Base-by-base conservation (phyloP, 2,113 vertebrate species). In the Barbus barbus region DNA sequence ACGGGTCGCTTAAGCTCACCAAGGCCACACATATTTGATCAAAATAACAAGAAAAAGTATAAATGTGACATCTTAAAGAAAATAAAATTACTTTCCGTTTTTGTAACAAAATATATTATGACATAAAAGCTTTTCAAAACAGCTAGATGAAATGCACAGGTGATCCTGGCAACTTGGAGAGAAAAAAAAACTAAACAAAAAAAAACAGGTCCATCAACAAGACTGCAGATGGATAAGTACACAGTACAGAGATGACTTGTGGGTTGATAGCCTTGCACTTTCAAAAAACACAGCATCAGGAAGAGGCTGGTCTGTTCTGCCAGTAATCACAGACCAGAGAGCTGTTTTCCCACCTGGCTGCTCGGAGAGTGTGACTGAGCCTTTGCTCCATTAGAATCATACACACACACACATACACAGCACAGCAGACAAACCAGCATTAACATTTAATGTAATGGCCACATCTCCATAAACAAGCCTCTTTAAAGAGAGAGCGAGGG, bases 391-490 rank as follows among this genome's bases (percentile, higher is more conserved):
- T 87, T 85, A 85, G 78, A 71, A 90, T 92, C 91, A 53, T 89
- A 87, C 94, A 94, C 80, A 36, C 76, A 60, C 36, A 94, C 80
- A 36, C 76, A 60, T 8, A 73, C 77, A 46, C 12, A 4, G 5
- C 22, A 33, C n/a, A 94, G 38, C 74, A 33, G 95, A 87, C 95
- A 95, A 94, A 95, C 95, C 95, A 94, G 96, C 95, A 96, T 96
- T 91, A 93, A 95, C 95, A 94, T 93, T 93, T 96, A 95, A 96
- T 94, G 95, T 89, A 95, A 96, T 95, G 95, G 95, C 92, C 93
- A 89, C 85, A 90, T 94, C 94, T 95, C 95, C 94, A 95, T 97
- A 98, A 98, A 98, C 97, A 98, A 96, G 95, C 94, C 93, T 94
- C 94, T 92, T 94, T 95, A 84, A 77, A 56, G 69, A 75, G 78